A percentile compares a stretch with the other conserved stretches of the same genome.
Conservation (phyloP, 1,140 invertebrate species). For the Pseudoatta argentina region DNA sequence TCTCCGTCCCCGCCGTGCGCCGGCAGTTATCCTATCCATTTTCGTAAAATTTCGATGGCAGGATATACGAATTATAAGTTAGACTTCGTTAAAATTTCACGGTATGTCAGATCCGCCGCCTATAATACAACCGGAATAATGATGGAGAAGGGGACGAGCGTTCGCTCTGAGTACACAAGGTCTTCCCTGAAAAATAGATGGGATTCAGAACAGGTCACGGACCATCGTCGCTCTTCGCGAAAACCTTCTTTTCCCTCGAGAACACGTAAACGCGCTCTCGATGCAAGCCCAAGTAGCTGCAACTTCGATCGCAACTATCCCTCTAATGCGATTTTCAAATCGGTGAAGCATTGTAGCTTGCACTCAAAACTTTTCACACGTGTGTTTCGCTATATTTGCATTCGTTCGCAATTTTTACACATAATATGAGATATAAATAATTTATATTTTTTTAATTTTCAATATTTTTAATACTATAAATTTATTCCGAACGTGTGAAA, state of each 20-base stretch:
- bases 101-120: conserved; percentile 41
- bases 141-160: background rate
- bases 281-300: background rate
- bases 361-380: background rate
- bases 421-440: background rate
- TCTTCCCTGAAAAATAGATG: conserved; percentile 64
- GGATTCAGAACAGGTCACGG: conserved; percentile 60
- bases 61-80: conserved; percentile 68
- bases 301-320: conserved; percentile 27
- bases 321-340: conserved; percentile 36
- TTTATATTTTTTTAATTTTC: background rate
- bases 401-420: background rate
- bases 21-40: conserved; percentile 54
- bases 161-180: conserved; percentile 19
- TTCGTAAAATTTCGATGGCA: conserved; percentile 21
- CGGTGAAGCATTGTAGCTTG: background rate
- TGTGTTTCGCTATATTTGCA: background rate
- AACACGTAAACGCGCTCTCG: conserved; percentile 22
- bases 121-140: conserved; percentile 29
- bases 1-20: background rate
- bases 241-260: background rate
- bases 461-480: conserved; percentile 14
- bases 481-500: background rate
- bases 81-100: conserved; percentile 74
- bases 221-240: conserved; percentile 2